Base-by-base conservation (phyloP, 2,888 invertebrate species). In the Dascillus cervinus region DNA sequence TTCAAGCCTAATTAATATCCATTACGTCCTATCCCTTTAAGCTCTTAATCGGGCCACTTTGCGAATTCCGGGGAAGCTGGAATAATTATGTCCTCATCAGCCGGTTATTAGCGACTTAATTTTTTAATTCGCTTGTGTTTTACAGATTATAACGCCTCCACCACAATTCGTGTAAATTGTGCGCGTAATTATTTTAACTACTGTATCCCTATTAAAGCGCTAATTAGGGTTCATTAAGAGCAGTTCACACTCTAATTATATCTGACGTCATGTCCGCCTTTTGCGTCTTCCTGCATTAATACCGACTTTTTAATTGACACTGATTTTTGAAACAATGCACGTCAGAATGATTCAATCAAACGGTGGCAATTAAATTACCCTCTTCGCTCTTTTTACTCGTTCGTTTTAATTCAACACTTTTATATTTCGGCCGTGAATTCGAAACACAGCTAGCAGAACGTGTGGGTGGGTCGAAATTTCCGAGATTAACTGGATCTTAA, bases 151-250 rank as follows among this genome's bases (percentile, higher is more conserved):
- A 40, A 53, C 59, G 57, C 58, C 58, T 55, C 53, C 57, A 49
- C 49, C 45, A 53, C 57, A 57, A 56, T 53, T 53, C 52, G 60
- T 60, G 62, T 60, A 60, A 63, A 62, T 60, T 58, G 58, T 56
- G 52, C 49, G 46, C 43, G 56, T 63, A 63, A 64, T 63, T 64
- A 65, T 58, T 61, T 64, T 64, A 65, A 65, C 60, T 63, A 58
- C 57, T 60, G 64, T 65, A 64, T 64, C 64, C 64, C 64, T 64
- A 65, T 64, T 64, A 64, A 63, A 59, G 56, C 53, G 55, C 60
- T 65, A 64, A 64, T 65, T 64, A 60, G 57, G 56, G 56, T 59
- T 60, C 55, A 60, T 63, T 61, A 62, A 60, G 57, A 41, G 46
- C 35, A 48, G 58, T 61, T 61, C 62, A 64, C 62, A 62, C 62